Base-by-base conservation (phyloP, 2,113 vertebrate species). In the Odobenus rosmarus region DNA sequence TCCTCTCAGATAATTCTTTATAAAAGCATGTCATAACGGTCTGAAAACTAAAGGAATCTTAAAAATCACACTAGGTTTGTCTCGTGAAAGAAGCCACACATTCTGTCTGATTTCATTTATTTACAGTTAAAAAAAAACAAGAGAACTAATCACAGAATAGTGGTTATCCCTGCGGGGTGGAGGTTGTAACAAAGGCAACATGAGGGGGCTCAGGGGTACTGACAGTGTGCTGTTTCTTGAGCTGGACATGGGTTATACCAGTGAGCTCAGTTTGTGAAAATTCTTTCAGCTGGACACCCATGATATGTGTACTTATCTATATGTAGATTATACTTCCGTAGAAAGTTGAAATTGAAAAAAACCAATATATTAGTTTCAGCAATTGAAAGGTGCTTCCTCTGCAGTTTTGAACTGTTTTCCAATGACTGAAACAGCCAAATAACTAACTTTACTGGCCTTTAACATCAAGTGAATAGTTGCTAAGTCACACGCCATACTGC, bases 31-130 rank as follows among this genome's bases (percentile, higher is more conserved):
- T 26, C 42, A 39, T 46, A 67, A 83, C 57, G 28, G 15, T 84
- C 95, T 95, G 61, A 93, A 97, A 95, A 90, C n/a, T 39, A 69
- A 95, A 93, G 76, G 88, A 96, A 95, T 83, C 96, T 95, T 90
- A 51, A 95, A 96, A 72, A 96, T 95, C 84, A 79, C 9, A 76
- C 81, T 51, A 95, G 79, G 24, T 64, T 84, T 92, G 39, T 28
- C 86, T 49, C 7, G 1, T 89, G 39, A 94, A 85, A 95, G 88
- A 88, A 89, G 67, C 51, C 72, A 85, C 36, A 69, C 33, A 83
- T 61, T 92, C 36, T 19, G 0, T 31, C n/a, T 71, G 83, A 92
- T 59, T 95, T 87, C 14, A 62, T 55, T 28, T 85, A 93, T 31
- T 71, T 81, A 28, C 86, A 90, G 49, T 26, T 26, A 16, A 12